Percentiles rank a stretch among this genome's conserved stretches.
Conservation (phyloP, 2,888 invertebrate species). For the Troides helena region DNA sequence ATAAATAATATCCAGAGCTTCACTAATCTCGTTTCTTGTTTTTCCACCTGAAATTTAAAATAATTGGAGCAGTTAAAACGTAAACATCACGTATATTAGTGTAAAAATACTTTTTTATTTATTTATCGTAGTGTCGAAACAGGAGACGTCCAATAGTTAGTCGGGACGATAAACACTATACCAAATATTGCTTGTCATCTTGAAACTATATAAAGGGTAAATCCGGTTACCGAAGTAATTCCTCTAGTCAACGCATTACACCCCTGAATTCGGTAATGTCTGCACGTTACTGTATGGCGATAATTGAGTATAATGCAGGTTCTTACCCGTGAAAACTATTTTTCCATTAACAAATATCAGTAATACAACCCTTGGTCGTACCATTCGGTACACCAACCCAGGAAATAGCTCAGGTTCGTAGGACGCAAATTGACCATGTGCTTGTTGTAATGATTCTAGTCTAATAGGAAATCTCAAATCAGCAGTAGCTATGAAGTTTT, state of each 20-base stretch:
- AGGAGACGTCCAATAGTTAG: no score
- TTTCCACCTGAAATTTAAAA: constrained; percentile 86
- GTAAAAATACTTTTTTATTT: not conserved
- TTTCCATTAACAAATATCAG: constrained; percentile 99
- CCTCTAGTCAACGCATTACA: no score
- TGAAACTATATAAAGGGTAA: no score
- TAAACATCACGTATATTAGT: not conserved
- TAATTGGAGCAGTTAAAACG: not conserved
- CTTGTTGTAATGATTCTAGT: constrained; percentile 86
- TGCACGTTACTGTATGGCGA: no score
- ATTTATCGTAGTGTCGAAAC: no score
- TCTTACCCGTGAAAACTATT: constrained; percentile 92
- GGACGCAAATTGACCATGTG: constrained; percentile 88
- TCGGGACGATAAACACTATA: no score
- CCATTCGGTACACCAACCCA: constrained; percentile 98
- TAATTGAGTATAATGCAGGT: not conserved
- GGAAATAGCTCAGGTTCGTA: constrained; percentile 99
- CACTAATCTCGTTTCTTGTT: constrained; percentile 93
- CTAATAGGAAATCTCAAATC: constrained; percentile 87
- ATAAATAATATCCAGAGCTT: constrained; percentile 96
- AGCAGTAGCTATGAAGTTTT: constrained; percentile 88
- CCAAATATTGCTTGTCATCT: no score
- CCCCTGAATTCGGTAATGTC: no score
- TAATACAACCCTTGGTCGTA: constrained; percentile 96
- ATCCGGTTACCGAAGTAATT: no score